A percentile compares a stretch with the other conserved stretches of the same genome.
phyloP scores from a whole-genome alignment of 1,140 invertebrate genomes.

The Doryteuthis pealeii region DNA sequence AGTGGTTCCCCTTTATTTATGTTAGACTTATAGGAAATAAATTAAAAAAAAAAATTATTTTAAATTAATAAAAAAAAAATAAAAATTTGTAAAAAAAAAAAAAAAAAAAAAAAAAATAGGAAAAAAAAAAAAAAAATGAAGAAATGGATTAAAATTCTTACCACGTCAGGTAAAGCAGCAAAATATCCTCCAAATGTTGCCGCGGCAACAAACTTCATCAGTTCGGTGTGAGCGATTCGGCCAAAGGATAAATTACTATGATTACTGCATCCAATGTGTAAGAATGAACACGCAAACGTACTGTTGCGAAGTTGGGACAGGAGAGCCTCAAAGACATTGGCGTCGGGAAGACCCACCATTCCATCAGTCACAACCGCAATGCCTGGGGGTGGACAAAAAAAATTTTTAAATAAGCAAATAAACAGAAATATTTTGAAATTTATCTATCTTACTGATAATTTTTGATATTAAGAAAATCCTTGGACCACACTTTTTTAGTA shows the following conservation, averaged over 20 bases:
- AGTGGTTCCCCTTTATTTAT: too few species aligned
- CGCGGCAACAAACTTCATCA: slow-evolving; percentile 77
- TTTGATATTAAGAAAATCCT: too few species aligned
- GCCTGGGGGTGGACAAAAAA: slow-evolving; percentile 64
- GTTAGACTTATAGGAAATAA: too few species aligned
- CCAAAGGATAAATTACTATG: slow-evolving; percentile 59
- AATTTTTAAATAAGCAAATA: slow-evolving; percentile 8
- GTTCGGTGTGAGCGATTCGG: slow-evolving; percentile 72
- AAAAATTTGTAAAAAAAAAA: too few species aligned
- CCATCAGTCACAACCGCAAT: slow-evolving; percentile 81
- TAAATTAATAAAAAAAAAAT: too few species aligned
- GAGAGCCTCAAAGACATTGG: slow-evolving; percentile 73
- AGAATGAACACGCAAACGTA: slow-evolving; percentile 78
- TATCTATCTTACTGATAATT: too few species aligned
- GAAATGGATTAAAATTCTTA: slow-evolving; percentile 20
- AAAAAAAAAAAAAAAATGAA: too few species aligned
- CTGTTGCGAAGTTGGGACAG: slow-evolving; percentile 75
- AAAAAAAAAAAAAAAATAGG: too few species aligned
- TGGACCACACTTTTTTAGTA: too few species aligned
- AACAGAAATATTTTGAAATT: too few species aligned
- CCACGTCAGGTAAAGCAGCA: slow-evolving; percentile 44
- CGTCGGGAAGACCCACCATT: slow-evolving; percentile 76
- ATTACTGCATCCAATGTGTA: slow-evolving; percentile 70
- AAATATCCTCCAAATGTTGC: slow-evolving; percentile 79
- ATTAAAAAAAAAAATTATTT: too few species aligned